A percentile compares a stretch with the other conserved stretches of the same genome.
phyloP scores from a whole-genome alignment of 2,888 invertebrate genomes.

The Lamellibrachia satsuma region DNA sequence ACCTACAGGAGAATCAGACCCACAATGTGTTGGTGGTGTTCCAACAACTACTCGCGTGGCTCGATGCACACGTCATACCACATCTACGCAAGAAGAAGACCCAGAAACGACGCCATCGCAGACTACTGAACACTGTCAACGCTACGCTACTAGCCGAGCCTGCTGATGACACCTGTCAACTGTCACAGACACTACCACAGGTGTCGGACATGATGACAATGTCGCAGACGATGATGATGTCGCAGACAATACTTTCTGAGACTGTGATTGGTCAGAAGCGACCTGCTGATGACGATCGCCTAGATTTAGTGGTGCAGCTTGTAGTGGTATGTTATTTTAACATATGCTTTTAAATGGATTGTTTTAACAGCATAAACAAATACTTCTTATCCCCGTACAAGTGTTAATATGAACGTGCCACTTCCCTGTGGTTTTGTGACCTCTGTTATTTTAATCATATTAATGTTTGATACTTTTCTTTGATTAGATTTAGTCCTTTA shows the following conservation, averaged over 20 bases:
- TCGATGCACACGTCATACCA: not conserved
- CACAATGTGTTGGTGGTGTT: not conserved
- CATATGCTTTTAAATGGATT: not conserved
- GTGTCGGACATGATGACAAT: not conserved
- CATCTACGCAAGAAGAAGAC: not conserved
- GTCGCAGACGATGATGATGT: not conserved
- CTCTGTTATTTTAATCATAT: too few relatives aligned
- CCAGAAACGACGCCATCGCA: not conserved
- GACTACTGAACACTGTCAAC: not conserved
- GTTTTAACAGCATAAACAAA: not conserved
- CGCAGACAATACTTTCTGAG: not conserved
- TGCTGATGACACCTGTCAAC: not conserved
- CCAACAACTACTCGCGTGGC: not conserved
- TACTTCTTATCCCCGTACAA: not conserved
- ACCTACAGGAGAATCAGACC: not conserved
- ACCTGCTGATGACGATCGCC: not conserved
- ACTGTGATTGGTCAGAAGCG: not conserved
- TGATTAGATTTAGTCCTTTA: too few relatives aligned
- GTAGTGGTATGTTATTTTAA: conserved; percentile 1
- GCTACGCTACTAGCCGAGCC: not conserved
- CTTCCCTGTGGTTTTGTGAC: not conserved
- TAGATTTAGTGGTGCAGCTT: conserved; percentile 1
- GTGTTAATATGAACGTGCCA: not conserved
- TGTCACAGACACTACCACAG: not conserved
- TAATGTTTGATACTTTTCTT: too few relatives aligned